Conservation (phyloP, 2,113 vertebrate species). For the Camelus dromedarius region DNA sequence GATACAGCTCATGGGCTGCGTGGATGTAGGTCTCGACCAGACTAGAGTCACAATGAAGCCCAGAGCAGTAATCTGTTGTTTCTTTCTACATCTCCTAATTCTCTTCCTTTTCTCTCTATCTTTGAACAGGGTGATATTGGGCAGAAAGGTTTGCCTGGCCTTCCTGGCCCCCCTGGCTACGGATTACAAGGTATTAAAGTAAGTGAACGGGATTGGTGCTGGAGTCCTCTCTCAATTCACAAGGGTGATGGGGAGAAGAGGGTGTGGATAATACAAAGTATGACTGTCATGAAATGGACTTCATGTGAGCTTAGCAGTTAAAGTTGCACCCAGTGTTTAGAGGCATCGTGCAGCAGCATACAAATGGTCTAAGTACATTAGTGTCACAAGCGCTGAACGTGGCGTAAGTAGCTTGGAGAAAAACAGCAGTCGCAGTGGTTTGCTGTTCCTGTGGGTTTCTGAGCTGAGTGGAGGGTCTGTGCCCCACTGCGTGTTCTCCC, state of each 20-base stretch:
- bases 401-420: not conserved
- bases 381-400: not conserved
- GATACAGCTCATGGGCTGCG: not conserved
- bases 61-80: not conserved
- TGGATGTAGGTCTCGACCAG: not conserved
- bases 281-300: not conserved
- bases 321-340: not conserved
- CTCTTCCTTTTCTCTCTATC: not conserved
- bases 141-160: slow-evolving; percentile 87
- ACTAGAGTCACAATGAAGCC: not conserved
- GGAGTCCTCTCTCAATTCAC: not conserved
- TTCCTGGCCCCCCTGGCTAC: slow-evolving; percentile 86
- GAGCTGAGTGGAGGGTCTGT: not conserved
- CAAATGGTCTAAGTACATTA: not conserved
- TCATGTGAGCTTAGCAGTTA: not conserved
- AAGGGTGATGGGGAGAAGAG: not conserved
- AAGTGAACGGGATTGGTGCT: slow-evolving; percentile 56
- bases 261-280: not conserved
- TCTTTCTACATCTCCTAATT: not conserved
- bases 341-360: not conserved
- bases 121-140: slow-evolving; percentile 88
- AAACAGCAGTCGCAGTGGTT: accelerated
- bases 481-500: accelerated
- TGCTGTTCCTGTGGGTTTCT: not conserved
- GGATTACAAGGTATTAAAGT: slow-evolving; percentile 93